Conservation (phyloP, 1,140 invertebrate genomes). For the Drosophila obscura region DNA sequence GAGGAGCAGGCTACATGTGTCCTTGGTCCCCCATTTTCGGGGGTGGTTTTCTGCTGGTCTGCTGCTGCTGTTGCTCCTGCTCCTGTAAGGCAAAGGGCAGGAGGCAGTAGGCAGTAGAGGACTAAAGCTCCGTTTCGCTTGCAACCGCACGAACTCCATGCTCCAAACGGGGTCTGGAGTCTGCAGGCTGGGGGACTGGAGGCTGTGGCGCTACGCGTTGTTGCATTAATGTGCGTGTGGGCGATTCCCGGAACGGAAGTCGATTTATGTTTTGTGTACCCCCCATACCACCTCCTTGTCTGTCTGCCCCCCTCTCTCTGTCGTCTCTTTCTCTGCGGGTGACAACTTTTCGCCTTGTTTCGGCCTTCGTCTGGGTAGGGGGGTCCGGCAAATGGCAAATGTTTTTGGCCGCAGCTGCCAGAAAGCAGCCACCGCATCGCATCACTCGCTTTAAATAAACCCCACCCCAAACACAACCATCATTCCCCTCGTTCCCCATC, state of each 20-base stretch:
- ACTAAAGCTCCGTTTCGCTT: constrained; percentile 62
- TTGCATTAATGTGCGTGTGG: constrained; percentile 73
- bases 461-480: background rate
- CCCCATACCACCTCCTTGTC: no score
- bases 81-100: background rate
- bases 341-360: constrained; percentile 38
- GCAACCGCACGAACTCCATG: constrained; percentile 64
- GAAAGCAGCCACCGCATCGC: constrained; percentile 6
- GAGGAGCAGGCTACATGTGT: constrained; percentile 5
- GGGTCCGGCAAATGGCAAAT: constrained; percentile 31
- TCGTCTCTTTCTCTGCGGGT: constrained; percentile 29
- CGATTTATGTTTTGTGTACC: constrained; percentile 62
- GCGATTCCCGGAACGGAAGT: constrained; percentile 51
- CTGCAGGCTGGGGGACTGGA: background rate
- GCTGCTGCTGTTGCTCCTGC: no score
- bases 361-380: no score
- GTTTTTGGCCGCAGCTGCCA: constrained; percentile 48
- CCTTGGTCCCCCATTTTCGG: constrained; percentile 21
- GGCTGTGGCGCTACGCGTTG: constrained; percentile 35
- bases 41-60: constrained; percentile 57
- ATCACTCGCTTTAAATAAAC: no score
- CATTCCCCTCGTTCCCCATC: no score
- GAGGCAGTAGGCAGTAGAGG: background rate
- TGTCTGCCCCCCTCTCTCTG: background rate
- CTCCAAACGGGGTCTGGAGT: background rate